phyloP scores from a whole-genome alignment of 2,797 vertebrate genomes.

The Pseudotriccus pelzelni region DNA sequence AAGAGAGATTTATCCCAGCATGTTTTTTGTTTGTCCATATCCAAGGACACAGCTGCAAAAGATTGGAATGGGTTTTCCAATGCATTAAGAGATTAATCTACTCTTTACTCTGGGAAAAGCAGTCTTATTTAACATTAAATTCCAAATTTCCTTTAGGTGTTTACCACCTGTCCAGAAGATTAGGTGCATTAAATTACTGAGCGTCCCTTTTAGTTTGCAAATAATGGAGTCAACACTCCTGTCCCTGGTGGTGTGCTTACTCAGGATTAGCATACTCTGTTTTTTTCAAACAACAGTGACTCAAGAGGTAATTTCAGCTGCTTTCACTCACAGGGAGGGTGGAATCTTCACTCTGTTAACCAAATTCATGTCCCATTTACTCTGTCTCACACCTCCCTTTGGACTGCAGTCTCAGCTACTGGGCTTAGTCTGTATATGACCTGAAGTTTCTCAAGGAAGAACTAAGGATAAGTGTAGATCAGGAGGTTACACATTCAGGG shows the following conservation, averaged over 20 bases:
- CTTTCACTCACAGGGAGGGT: background rate
- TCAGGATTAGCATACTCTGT: background rate
- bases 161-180: background rate
- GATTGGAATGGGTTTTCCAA: background rate
- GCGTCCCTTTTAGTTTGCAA: background rate
- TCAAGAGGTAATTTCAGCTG: background rate
- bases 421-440: background rate
- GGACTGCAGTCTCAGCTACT: background rate
- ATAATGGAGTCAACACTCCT: background rate
- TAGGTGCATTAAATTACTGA: background rate
- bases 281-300: background rate
- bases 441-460: background rate
- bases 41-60: background rate
- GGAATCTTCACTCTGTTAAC: background rate
- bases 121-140: slow-evolving; percentile 6
- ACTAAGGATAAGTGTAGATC: background rate
- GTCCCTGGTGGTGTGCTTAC: background rate
- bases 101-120: slow-evolving; percentile 28
- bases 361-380: background rate
- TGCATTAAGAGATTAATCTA: background rate
- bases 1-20: background rate
- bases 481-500: background rate
- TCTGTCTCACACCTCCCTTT: background rate
- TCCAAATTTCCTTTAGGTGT: background rate
- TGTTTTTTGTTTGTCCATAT: background rate